Conservation (phyloP, 2,113 vertebrate species). For the Pterocles burchelli region DNA sequence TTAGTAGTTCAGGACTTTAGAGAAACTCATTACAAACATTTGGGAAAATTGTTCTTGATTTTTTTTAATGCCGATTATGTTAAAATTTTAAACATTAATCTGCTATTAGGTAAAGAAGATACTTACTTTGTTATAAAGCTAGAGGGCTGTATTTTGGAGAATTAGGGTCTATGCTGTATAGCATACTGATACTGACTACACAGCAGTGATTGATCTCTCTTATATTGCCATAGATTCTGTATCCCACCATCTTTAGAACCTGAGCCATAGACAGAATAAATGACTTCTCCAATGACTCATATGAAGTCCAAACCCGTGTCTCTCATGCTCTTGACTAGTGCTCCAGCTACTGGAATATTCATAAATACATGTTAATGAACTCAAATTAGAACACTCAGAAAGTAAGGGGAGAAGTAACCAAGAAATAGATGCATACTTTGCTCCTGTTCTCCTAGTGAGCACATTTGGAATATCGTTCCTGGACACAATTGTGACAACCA, state of each 20-base stretch:
- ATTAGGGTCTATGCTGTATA: neutral
- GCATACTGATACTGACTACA: neutral
- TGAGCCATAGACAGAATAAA: neutral
- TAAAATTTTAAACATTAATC: neutral
- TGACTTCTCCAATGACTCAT: neutral
- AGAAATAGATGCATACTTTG: neutral
- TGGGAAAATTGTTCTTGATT: neutral
- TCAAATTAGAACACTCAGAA: neutral
- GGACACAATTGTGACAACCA: accelerated
- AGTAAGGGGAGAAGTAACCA: neutral
- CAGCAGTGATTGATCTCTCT: neutral
- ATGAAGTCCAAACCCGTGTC: neutral
- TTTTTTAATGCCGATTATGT: neutral
- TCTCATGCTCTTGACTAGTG: neutral
- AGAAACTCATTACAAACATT: neutral
- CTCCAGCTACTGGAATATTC: neutral
- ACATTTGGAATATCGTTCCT: neutral
- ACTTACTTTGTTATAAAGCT: neutral
- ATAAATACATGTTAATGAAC: neutral
- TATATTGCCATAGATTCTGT: neutral
- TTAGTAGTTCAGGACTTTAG: neutral
- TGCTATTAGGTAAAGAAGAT: neutral
- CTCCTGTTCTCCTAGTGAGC: neutral
- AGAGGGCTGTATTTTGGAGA: neutral
- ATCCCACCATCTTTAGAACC: neutral